phyloP scores from a whole-genome alignment of 2,797 vertebrate genomes.

The Heteromormyrus szaboi region DNA sequence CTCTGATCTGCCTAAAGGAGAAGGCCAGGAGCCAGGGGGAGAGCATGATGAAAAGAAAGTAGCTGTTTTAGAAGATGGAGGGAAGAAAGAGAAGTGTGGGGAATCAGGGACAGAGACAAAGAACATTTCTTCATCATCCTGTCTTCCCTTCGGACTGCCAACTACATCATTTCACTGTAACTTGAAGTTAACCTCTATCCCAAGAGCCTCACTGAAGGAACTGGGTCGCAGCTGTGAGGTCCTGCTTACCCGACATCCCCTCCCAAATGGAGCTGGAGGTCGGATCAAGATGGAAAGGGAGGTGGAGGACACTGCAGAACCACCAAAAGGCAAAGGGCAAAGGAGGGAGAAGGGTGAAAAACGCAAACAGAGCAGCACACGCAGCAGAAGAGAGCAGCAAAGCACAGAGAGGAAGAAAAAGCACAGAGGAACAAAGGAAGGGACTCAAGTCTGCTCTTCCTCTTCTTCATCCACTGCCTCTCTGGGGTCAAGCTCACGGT shows the following conservation, averaged over 20 bases:
- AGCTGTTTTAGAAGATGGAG: background rate
- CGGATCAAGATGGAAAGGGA: conserved; percentile 35
- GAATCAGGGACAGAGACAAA: background rate
- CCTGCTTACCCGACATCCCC: conserved; percentile 64
- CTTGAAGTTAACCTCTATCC: conserved; percentile 12
- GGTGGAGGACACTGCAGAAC: background rate
- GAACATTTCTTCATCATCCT: conserved; percentile 4
- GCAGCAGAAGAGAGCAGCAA: conserved; percentile 28
- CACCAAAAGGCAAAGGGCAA: background rate
- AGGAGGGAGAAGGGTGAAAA: conserved; percentile 28
- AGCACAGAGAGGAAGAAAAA: conserved; percentile 25
- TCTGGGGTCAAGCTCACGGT: conserved; percentile 27
- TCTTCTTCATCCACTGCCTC: conserved; percentile 28
- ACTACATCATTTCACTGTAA: conserved; percentile 47
- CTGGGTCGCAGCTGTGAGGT: conserved; percentile 49
- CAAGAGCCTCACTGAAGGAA: conserved; percentile 42
- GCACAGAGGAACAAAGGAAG: conserved; percentile 27
- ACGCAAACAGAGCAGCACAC: conserved; percentile 39
- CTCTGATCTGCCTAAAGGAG: background rate
- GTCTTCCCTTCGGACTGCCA: conserved; percentile 26
- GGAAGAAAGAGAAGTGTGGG: background rate
- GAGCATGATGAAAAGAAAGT: background rate
- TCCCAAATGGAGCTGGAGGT: conserved; percentile 54
- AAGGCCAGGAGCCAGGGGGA: background rate
- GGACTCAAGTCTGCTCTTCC: conserved; percentile 25